Percentiles rank a stretch among this genome's conserved stretches.
Conservation (phyloP, 2,113 vertebrate species). For the Halcyon senegalensis region DNA sequence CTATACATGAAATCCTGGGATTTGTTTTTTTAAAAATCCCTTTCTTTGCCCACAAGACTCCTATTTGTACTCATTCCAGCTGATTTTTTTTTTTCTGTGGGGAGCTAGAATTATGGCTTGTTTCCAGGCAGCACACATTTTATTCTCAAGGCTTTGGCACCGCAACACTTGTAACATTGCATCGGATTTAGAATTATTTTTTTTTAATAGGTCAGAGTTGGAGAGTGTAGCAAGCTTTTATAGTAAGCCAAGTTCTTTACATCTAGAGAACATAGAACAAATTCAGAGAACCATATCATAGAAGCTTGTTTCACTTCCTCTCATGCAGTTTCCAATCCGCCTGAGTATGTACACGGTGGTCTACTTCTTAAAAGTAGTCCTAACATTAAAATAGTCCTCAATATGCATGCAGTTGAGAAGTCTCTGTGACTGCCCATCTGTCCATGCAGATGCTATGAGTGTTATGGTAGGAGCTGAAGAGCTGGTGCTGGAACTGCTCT, state of each 20-base stretch:
- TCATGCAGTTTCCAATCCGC: not conserved
- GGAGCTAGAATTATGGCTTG: not conserved
- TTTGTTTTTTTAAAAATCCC: not conserved
- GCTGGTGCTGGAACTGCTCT: not conserved
- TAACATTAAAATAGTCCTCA: not conserved
- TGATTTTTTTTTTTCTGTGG: not conserved
- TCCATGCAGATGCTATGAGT: not conserved
- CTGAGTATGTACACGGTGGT: not conserved
- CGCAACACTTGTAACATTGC: not conserved
- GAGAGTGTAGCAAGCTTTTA: not conserved
- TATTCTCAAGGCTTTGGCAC: not conserved
- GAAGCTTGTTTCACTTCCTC: not conserved
- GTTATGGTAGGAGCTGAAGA: not conserved
- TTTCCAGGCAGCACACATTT: not conserved
- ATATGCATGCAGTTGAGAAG: not conserved
- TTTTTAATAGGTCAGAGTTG: not conserved
- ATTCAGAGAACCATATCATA: not conserved
- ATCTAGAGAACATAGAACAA: not conserved
- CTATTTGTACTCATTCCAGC: not conserved
- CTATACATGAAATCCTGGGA: not conserved
- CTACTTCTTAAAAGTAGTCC: not conserved
- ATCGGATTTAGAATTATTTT: not conserved
- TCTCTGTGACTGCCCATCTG: not conserved
- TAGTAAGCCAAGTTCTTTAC: not conserved
- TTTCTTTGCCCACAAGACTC: not conserved